Evolutionary conservation across 2,113 vertebrate genomes (phyloP).

Genomic region (Azemiops feae): DNA sequence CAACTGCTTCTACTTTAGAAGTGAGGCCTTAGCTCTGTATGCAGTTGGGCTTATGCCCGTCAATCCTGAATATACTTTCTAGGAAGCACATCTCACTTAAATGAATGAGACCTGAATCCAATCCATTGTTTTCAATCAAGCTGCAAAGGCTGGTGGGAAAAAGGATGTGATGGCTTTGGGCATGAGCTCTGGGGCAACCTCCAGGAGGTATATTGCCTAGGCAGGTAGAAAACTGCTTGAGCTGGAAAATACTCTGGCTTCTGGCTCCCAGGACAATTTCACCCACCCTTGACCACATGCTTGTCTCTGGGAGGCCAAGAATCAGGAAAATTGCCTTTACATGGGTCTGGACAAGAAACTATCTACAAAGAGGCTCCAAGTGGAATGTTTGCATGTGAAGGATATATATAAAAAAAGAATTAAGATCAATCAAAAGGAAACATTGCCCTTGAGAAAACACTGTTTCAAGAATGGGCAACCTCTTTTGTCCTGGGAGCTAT

Average conservation of each 20-base stretch:
- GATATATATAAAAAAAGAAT: neutral
- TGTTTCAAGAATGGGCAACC: neutral
- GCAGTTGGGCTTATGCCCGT: neutral
- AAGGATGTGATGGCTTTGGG: neutral
- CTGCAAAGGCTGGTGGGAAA: neutral
- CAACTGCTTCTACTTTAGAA: neutral
- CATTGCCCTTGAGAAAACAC: neutral
- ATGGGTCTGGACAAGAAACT: neutral
- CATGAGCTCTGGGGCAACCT: neutral
- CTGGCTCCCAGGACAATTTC: neutral
- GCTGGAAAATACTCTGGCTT: neutral
- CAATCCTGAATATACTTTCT: neutral
- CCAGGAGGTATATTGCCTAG: neutral
- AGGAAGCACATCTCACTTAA: neutral
- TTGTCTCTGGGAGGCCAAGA: neutral
- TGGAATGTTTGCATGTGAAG: too few species aligned
- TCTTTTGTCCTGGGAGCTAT: neutral
- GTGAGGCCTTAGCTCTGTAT: neutral
- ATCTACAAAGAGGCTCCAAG: neutral
- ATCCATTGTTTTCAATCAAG: neutral
- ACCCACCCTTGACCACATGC: neutral
- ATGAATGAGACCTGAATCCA: neutral
- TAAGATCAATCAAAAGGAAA: neutral
- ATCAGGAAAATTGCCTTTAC: neutral
- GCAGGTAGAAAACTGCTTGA: neutral